Conservation (phyloP, 1,140 invertebrate species). For the Cardiocondyla obscurior region DNA sequence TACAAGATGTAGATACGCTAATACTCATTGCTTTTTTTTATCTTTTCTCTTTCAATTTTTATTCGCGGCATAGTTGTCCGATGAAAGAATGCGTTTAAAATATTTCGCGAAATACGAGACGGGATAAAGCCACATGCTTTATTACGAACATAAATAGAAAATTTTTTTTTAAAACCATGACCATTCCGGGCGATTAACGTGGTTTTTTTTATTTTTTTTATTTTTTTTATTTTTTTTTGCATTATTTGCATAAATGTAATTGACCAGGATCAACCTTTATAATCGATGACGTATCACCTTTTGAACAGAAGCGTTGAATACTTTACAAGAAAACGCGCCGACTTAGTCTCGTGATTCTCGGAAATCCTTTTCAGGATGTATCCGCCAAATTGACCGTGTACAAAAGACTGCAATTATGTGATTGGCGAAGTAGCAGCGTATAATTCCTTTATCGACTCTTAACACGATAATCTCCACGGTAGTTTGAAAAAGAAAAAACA, state of each 20-base stretch:
- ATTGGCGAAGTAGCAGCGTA: neutral
- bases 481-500: neutral
- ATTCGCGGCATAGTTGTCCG: neutral
- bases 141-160: neutral
- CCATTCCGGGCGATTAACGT: neutral
- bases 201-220: no score
- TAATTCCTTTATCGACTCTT: neutral
- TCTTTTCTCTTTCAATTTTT: neutral
- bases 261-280: conserved; percentile 2
- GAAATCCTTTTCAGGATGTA: conserved; percentile 4
- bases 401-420: neutral
- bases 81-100: neutral
- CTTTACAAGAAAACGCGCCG: neutral
- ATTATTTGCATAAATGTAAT: conserved; percentile 37
- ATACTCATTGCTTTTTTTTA: neutral
- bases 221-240: no score
- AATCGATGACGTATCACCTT: neutral
- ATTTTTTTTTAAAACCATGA: neutral
- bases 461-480: neutral
- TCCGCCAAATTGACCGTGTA: neutral
- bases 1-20: neutral
- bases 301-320: conserved; percentile 2
- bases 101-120: neutral
- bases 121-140: neutral
- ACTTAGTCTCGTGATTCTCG: conserved; percentile 9